Conservation (phyloP, 2,888 invertebrate genomes). For the Poecilobothrus nobilitatus region DNA sequence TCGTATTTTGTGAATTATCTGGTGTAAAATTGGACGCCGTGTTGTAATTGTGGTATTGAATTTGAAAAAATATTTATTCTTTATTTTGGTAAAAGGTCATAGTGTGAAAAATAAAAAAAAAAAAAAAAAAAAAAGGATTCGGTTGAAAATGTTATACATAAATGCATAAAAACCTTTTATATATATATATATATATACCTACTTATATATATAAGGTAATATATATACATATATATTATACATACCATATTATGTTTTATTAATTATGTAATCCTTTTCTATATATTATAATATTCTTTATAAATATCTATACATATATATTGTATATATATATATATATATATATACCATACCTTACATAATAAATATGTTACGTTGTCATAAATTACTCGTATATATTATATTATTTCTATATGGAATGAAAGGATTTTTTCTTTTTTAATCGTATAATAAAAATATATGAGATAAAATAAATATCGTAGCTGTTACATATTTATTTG, state of each 20-base stretch:
- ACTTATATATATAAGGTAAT: too few relatives aligned
- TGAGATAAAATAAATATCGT: neutral
- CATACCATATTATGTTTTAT: neutral
- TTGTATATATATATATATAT: neutral
- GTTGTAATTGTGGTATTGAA: neutral
- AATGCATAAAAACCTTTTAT: too few relatives aligned
- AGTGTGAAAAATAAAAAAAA: neutral
- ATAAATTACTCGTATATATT: neutral
- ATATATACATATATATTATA: too few relatives aligned
- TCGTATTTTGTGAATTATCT: neutral
- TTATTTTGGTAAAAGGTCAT: too few relatives aligned
- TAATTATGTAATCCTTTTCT: neutral
- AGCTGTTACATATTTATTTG: neutral
- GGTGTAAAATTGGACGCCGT: neutral
- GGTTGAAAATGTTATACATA: neutral
- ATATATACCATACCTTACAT: too few relatives aligned
- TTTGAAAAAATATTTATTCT: too few relatives aligned
- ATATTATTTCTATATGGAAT: neutral
- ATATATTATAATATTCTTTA: neutral
- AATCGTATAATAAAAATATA: neutral
- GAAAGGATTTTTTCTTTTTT: neutral
- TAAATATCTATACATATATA: neutral
- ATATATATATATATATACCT: too few relatives aligned
- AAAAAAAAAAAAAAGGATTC: conserved; percentile 4
- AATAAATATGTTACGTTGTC: neutral